Evolutionary conservation across 2,113 vertebrate genomes (phyloP).

Genomic region (Psittacara wagleri): DNA sequence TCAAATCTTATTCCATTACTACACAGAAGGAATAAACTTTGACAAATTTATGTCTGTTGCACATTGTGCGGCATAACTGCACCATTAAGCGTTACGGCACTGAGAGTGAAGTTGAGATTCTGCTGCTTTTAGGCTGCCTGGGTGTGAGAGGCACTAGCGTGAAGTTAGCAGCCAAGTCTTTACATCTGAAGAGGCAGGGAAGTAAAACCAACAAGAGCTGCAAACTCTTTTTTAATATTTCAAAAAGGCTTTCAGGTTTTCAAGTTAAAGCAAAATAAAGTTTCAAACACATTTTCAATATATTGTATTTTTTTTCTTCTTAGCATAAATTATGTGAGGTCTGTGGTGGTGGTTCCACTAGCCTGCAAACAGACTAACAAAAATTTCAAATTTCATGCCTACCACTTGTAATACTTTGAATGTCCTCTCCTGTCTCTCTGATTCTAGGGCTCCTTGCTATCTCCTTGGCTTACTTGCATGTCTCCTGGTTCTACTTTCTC

Average conservation of each 20-base stretch:
- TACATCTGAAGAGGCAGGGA: not conserved
- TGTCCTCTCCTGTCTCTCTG: not conserved
- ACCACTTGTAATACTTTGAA: not conserved
- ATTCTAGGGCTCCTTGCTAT: not conserved
- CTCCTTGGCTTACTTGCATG: not conserved
- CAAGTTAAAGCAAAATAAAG: not conserved
- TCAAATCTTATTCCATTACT: not conserved
- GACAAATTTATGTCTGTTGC: not conserved
- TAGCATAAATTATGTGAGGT: not conserved
- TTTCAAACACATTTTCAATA: not conserved
- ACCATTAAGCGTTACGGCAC: rapidly evolving
- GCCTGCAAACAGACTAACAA: not conserved
- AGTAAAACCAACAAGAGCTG: not conserved
- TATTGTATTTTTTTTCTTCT: not conserved
- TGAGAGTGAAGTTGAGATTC: not conserved
- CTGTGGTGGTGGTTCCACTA: not conserved
- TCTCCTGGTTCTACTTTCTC: not conserved
- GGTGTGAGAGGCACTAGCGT: not conserved
- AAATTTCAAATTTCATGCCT: not conserved
- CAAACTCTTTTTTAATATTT: not conserved
- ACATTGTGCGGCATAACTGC: rapidly evolving
- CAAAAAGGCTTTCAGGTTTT: not conserved
- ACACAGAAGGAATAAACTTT: not conserved
- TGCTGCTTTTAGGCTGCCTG: not conserved
- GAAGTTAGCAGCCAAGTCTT: not conserved